These are phyloP conservation scores for Anguilla pacifica DNA, from an alignment of 2,797 vertebrate species.

Conservation along the genomic window DNA sequence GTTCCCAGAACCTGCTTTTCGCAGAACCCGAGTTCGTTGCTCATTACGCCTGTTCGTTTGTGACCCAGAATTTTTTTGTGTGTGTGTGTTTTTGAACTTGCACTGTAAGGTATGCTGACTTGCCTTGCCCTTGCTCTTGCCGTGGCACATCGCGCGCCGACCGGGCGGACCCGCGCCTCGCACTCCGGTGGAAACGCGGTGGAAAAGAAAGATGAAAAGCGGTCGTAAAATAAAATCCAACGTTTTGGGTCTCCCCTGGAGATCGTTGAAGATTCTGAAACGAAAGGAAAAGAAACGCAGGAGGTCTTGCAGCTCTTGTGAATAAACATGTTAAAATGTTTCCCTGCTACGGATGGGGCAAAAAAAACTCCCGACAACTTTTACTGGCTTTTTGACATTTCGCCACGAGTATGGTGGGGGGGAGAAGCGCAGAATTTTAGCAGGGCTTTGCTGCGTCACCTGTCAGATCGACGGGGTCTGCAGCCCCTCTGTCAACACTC, in stretches of 20 bases:
- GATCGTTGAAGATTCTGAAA: not conserved
- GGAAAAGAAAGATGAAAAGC: not conserved
- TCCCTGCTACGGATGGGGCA: not conserved
- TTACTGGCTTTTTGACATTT: not conserved
- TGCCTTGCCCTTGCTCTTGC: conserved; percentile 54
- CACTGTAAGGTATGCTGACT: conserved; percentile 43
- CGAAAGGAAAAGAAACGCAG: not conserved
- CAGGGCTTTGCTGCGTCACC: too few species aligned
- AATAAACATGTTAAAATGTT: not conserved
- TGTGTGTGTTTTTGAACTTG: not conserved
- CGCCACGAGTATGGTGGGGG: not conserved
- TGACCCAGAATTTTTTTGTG: conserved; percentile 34
- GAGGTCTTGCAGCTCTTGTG: not conserved
- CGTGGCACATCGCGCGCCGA: conserved; percentile 58
- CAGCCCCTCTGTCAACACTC: not conserved
- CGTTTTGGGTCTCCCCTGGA: not conserved
- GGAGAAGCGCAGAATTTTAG: too few species aligned
- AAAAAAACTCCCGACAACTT: not conserved
- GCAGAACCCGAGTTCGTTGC: conserved; percentile 50
- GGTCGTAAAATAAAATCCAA: not conserved
- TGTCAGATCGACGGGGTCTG: not conserved
- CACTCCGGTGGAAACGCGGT: conserved; percentile 4
- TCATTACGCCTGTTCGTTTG: conserved; percentile 55
- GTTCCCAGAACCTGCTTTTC: conserved; percentile 63
- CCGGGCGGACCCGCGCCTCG: conserved; percentile 43